Conservation (phyloP, 2,888 invertebrate genomes). For the Apeira syringaria region DNA sequence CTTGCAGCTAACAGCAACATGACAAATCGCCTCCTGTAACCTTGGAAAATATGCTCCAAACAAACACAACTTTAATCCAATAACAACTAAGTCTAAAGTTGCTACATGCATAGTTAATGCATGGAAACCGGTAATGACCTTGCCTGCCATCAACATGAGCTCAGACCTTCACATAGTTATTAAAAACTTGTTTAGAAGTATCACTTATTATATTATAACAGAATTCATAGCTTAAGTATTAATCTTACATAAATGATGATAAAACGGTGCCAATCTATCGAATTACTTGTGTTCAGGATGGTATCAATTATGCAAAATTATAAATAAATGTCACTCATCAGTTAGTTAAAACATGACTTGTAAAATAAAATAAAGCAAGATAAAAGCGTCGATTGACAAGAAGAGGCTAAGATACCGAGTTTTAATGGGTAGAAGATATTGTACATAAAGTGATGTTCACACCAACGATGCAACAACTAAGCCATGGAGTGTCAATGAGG, state of each 20-base stretch:
- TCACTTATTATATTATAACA: conserved; percentile 24
- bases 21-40: conserved; percentile 53
- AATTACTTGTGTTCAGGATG: conserved; percentile 48
- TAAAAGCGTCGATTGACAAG: conserved; percentile 53
- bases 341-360: conserved; percentile 65
- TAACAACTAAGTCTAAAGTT: conserved; percentile 38
- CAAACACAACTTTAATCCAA: conserved; percentile 48
- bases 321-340: conserved; percentile 49
- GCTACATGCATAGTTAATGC: conserved; percentile 5
- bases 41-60: conserved; percentile 49
- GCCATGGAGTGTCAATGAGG: conserved; percentile 73
- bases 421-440: conserved; percentile 46
- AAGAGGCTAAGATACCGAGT: conserved; percentile 63
- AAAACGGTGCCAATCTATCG: conserved; percentile 65
- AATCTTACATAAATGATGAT: conserved; percentile 39
- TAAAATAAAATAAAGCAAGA: conserved; percentile 42
- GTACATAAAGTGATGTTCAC: conserved; percentile 49
- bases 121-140: conserved; percentile 62
- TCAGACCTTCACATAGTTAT: conserved; percentile 57
- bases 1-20: conserved; percentile 42
- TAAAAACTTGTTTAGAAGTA: conserved; percentile 34
- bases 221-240: conserved; percentile 21
- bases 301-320: conserved; percentile 56
- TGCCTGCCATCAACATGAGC: conserved; percentile 52
- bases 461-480: conserved; percentile 76